Conservation (phyloP, 2,888 invertebrate genomes). For the Pemphredon lugubris region DNA sequence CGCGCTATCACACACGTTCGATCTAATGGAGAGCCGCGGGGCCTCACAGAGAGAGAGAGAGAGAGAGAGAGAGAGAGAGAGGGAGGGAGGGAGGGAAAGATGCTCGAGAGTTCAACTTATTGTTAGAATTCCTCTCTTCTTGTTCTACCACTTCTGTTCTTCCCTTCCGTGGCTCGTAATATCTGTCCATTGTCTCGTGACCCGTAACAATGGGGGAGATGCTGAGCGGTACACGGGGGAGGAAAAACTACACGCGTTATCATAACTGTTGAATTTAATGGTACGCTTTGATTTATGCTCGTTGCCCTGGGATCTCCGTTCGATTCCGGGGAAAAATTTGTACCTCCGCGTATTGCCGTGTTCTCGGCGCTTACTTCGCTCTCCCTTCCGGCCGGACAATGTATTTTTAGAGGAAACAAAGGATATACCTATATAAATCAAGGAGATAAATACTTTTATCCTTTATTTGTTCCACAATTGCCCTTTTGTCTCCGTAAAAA, state of each 20-base stretch:
- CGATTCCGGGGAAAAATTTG: background rate
- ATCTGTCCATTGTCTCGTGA: constrained; percentile 53
- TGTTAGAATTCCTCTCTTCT: constrained; percentile 5
- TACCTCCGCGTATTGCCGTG: background rate
- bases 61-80: too few relatives aligned
- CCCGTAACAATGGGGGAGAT: constrained; percentile 52
- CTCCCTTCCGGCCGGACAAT: background rate
- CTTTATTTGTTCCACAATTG: too few relatives aligned
- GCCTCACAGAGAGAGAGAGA: constrained; percentile 24
- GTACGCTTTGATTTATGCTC: constrained; percentile 36
- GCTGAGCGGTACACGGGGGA: constrained; percentile 18
- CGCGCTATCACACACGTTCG: constrained; percentile 47
- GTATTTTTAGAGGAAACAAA: too few relatives aligned
- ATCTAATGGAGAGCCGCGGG: constrained; percentile 59
- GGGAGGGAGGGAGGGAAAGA: too few relatives aligned
- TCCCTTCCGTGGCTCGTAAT: constrained; percentile 38
- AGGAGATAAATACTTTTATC: too few relatives aligned
- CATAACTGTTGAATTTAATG: constrained; percentile 45
- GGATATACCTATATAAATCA: too few relatives aligned
- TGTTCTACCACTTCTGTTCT: constrained; percentile 31
- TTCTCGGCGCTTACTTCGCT: background rate
- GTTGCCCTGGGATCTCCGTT: background rate
- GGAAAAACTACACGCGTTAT: constrained; percentile 29
- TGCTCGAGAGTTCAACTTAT: background rate
- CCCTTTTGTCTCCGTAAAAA: too few relatives aligned